Conservation (phyloP, 2,113 vertebrate species). For the Phaethon lepturus region DNA sequence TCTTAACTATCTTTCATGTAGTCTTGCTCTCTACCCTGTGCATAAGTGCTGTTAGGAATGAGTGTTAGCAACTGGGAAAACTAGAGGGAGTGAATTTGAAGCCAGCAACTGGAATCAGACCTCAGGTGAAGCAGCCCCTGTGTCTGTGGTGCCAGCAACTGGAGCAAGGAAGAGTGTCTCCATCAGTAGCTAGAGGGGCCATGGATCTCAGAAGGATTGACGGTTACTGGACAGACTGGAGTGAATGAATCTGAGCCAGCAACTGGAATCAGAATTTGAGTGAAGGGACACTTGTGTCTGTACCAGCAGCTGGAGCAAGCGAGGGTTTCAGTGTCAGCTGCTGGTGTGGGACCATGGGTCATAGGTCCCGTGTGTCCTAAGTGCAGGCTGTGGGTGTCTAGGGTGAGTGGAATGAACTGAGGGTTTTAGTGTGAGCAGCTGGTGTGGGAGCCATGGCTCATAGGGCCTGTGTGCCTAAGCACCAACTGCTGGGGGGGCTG, state of each 20-base stretch:
- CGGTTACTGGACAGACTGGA: background rate
- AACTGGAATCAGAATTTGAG: background rate
- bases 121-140: background rate
- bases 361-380: background rate
- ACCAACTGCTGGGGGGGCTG: accelerated
- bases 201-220: background rate
- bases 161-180: background rate
- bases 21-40: background rate
- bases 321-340: background rate
- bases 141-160: background rate
- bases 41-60: background rate
- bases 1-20: background rate
- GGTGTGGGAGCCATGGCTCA: background rate
- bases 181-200: background rate
- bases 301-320: background rate
- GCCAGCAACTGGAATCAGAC: background rate
- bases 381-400: background rate
- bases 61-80: background rate
- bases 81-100: background rate
- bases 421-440: background rate
- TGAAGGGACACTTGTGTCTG: background rate
- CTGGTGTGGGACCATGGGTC: background rate
- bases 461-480: background rate
- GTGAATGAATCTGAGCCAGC: background rate
- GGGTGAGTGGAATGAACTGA: background rate